These are phyloP conservation scores for Carassius auratus DNA, from an alignment of 2,113 vertebrate genomes.

Conservation along the genomic window DNA sequence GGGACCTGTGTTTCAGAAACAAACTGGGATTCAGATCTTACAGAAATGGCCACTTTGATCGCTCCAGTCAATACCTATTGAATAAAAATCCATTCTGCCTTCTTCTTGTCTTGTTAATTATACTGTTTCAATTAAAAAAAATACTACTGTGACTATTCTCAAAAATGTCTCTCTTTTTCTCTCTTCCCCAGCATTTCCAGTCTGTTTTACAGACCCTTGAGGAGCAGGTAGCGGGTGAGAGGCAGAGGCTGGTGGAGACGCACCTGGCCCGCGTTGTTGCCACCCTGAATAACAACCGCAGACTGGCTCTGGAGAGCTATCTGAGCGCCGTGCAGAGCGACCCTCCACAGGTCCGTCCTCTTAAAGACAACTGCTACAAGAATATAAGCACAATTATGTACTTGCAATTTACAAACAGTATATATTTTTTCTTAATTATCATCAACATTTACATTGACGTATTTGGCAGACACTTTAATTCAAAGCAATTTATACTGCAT, in stretches of 20 bases:
- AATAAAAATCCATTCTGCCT: background rate
- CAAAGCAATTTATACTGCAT: background rate
- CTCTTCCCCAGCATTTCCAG: slow-evolving; percentile 84
- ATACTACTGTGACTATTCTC: background rate
- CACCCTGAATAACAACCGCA: slow-evolving; percentile 87
- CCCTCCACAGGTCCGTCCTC: slow-evolving; percentile 78
- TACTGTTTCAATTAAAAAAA: background rate
- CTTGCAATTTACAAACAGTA: too few species aligned
- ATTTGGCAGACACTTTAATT: too few species aligned
- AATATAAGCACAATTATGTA: background rate
- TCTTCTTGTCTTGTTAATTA: background rate
- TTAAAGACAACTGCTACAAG: background rate
- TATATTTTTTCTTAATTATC: background rate
- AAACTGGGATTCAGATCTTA: background rate
- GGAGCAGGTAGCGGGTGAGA: slow-evolving; percentile 87
- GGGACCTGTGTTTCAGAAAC: too few species aligned
- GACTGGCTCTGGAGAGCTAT: slow-evolving; percentile 87
- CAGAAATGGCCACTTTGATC: background rate
- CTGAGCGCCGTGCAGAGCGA: slow-evolving; percentile 83
- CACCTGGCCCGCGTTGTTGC: slow-evolving; percentile 86
- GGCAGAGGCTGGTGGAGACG: slow-evolving; percentile 88
- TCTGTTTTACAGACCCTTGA: slow-evolving; percentile 91
- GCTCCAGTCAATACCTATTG: too few species aligned
- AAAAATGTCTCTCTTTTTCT: slow-evolving; percentile 1
- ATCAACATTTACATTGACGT: too few species aligned